Evolutionary conservation across 2,888 invertebrate genomes (phyloP).

Genomic region (Nysson spinosus): DNA sequence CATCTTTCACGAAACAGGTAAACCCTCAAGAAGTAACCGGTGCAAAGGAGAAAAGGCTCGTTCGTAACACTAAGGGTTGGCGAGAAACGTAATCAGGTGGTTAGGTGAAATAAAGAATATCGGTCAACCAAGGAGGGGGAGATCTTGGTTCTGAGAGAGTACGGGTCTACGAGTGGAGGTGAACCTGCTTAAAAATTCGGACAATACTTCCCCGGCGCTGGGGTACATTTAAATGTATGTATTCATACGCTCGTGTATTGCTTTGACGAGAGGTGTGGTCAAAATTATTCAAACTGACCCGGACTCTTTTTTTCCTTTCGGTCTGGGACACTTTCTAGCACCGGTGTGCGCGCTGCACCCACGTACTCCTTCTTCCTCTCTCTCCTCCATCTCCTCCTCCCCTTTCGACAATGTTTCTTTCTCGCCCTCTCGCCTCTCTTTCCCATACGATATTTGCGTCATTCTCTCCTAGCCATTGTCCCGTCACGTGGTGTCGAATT

Average conservation of each 20-base stretch:
- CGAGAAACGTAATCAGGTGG: slow-evolving; percentile 31
- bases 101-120: slow-evolving; percentile 42
- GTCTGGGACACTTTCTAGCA: slow-evolving; percentile 74
- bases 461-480: slow-evolving; percentile 55
- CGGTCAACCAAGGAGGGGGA: slow-evolving; percentile 51
- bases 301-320: slow-evolving; percentile 70
- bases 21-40: slow-evolving; percentile 11
- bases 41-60: not conserved
- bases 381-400: slow-evolving; percentile 6
- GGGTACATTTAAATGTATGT: slow-evolving; percentile 77
- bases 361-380: slow-evolving; percentile 52
- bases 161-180: slow-evolving; percentile 3
- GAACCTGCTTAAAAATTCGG: slow-evolving; percentile 69
- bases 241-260: slow-evolving; percentile 75
- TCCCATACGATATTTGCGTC: slow-evolving; percentile 26
- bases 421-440: slow-evolving; percentile 6
- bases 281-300: slow-evolving; percentile 78
- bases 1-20: slow-evolving; percentile 54
- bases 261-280: slow-evolving; percentile 78
- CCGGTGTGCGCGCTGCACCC: slow-evolving; percentile 69
- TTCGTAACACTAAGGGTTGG: slow-evolving; percentile 1
- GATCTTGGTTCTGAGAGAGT: not conserved
- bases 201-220: slow-evolving; percentile 72
- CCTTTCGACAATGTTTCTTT: not conserved
- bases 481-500: slow-evolving; percentile 56